Base-by-base conservation (phyloP, 2,888 invertebrate species). In the Macrosoma leucophasiata region DNA sequence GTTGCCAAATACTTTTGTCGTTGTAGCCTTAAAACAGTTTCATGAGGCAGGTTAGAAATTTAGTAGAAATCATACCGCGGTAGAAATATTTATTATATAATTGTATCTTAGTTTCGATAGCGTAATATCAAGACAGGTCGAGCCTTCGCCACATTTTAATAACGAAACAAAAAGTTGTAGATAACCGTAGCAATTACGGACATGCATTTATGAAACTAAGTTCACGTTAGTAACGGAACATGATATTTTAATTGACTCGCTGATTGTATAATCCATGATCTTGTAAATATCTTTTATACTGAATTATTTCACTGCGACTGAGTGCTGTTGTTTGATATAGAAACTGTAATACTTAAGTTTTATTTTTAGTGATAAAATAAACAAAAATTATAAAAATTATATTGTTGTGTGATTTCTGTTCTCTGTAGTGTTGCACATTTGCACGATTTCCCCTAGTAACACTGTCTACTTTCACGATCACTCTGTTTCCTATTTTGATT, bases 351-450 rank as follows among this genome's bases (percentile, higher is more conserved):
- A 76, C 74, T 70, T 81, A 82, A 84, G 84, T 70, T 82, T 78
- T 75, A 81, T 73, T 69, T 77, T 81, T 79, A 84, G 82, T 81
- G 70, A 79, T 78, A 84, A 81, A 84, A 84, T 81, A 79, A 81
- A 82, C 70, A 76, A 75, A 77, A 72, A 44, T 70, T 65, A 62
- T 58, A 62, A 75, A 76, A 73, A 62, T 48, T 58, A 44, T 45
- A 28, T 26, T 48, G 61, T 69, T 70, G 68, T 72, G 59, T 69
- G 45, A 71, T 62, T 66, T 71, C 74, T 43, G 62, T 51, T 64
- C 51, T 62, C 36, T n/a, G 49, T 70, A 62, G 60, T 55, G 48
- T 55, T 60, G 70, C 72, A 74, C 72, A 52, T 29, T 56, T 58
- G 74, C 73, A 74, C 76, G 46, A 35, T 48, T 41, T 61, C 62